phyloP scores from a whole-genome alignment of 2,888 invertebrate species.

The Leptinotarsa haldemani region DNA sequence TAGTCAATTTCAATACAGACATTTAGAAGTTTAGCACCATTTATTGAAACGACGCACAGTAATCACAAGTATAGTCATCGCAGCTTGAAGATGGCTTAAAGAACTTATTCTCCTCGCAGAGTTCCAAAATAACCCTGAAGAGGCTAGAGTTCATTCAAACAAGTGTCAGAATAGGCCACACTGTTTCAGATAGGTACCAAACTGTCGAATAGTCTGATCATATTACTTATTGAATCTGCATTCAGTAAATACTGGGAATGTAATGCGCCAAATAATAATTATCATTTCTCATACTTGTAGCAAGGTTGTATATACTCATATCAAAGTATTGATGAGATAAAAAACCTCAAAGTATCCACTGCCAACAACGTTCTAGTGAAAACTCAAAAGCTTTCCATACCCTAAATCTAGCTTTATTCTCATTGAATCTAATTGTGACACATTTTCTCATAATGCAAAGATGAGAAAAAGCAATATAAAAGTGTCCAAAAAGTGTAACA shows the following conservation, averaged over 20 bases:
- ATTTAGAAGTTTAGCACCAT: constrained; percentile 50
- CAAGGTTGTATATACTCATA: too few species aligned
- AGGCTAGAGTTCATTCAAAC: constrained; percentile 41
- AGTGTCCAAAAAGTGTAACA: too few species aligned
- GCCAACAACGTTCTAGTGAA: too few species aligned
- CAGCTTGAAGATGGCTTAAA: constrained; percentile 60
- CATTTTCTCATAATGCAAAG: too few species aligned
- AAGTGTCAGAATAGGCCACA: constrained; percentile 23
- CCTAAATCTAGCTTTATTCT: too few species aligned
- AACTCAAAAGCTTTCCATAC: too few species aligned
- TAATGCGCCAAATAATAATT: too few species aligned
- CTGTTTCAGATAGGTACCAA: constrained; percentile 31
- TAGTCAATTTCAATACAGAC: constrained; percentile 26
- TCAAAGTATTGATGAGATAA: too few species aligned
- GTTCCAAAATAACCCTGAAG: constrained; percentile 55
- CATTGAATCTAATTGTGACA: too few species aligned
- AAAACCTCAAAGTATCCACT: too few species aligned
- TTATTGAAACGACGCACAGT: constrained; percentile 52
- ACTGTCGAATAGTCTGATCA: constrained; percentile 2
- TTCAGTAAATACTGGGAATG: neutral
- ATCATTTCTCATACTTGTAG: too few species aligned
- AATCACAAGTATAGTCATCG: constrained; percentile 60
- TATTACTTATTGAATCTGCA: neutral
- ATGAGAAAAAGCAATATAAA: too few species aligned
- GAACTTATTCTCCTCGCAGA: constrained; percentile 60